Base-by-base conservation (phyloP, 2,113 vertebrate species). In the Sisor rabdophorus region DNA sequence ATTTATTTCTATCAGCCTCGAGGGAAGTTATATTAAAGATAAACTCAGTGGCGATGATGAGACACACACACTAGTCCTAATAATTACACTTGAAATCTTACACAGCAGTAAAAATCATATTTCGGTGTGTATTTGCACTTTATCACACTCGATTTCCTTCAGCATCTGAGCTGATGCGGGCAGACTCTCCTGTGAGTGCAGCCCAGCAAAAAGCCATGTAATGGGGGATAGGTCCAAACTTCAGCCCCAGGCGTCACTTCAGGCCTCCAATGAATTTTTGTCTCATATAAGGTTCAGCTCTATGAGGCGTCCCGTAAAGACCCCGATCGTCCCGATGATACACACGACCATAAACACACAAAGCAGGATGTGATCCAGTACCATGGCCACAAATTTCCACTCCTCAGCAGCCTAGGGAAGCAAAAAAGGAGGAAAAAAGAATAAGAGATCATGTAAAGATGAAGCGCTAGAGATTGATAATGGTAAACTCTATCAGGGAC, bases 341-440 rank as follows among this genome's bases (percentile, higher is more conserved):
- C 97, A 98, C 78, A 98, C 95, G 0, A 93, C 85, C 96, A 98
- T 98, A 90, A 99, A 99, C 84, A 98, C 91, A 6, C 93, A 96
- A 6, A 99, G 94, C 82, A 99, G 93, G 84, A 99, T 93, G 88
- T 98, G 97, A 85, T 99, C 97, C 86, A 98, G 80, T 54, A 99
- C 97, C 97, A 99, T 99, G 0, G 97, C 97, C 0, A 99, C 97
- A 0, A 96, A 99, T 87, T 98, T 99, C 97, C 97, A 99, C 85
- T 99, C 97, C 87, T 98, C 97, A 0, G 95, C 91, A 2, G 96
- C 97, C 97, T 98, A 77, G 2, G 78, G 0, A 10, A 65, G 52
- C 63, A 11, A 16, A 40, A 15, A 17, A 58, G 24, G 36, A 30
- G 36, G 24, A 40, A 50, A 52, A 6, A 52, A 16, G 16, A 56